Conservation (phyloP, 2,797 vertebrate species). For the Triplophysa bombifrons region DNA sequence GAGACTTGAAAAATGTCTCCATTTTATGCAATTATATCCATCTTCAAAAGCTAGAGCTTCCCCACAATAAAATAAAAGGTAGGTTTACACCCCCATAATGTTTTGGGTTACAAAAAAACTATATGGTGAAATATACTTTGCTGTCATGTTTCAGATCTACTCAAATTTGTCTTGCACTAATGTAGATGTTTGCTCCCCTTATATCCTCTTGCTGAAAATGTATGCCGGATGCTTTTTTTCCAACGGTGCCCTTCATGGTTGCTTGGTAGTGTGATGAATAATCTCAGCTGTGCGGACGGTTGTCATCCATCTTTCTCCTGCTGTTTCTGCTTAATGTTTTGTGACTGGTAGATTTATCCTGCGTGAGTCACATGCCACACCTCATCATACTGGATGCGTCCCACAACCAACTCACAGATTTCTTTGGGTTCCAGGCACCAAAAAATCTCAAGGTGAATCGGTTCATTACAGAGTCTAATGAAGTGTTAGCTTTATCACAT, state of each 20-base stretch:
- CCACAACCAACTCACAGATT: constrained; percentile 83
- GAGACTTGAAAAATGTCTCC: constrained; percentile 77
- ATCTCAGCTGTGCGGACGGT: constrained; percentile 30
- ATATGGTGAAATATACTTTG: constrained; percentile 38
- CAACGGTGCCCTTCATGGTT: constrained; percentile 39
- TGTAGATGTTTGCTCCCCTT: constrained; percentile 38
- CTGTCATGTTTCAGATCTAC: constrained; percentile 20
- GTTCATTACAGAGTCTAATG: constrained; percentile 20
- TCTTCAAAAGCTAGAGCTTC: constrained; percentile 88
- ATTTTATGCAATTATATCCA: constrained; percentile 83
- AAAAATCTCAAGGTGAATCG: constrained; percentile 85
- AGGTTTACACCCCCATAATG: constrained; percentile 43
- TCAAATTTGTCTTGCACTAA: constrained; percentile 35
- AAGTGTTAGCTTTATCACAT: constrained; percentile 54
- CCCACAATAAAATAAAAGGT: constrained; percentile 92
- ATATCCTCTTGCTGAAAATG: constrained; percentile 42
- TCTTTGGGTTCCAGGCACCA: constrained; percentile 86
- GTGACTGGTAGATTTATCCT: constrained; percentile 84
- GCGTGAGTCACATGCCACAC: constrained; percentile 87
- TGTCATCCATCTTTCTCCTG: constrained; percentile 38
- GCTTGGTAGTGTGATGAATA: constrained; percentile 36
- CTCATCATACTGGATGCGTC: constrained; percentile 86
- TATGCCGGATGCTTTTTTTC: not conserved
- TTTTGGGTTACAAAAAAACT: constrained; percentile 4
- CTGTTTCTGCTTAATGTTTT: constrained; percentile 48